These are phyloP conservation scores for Erebia ligea DNA, from an alignment of 2,888 invertebrate genomes.

Conservation along the genomic window DNA sequence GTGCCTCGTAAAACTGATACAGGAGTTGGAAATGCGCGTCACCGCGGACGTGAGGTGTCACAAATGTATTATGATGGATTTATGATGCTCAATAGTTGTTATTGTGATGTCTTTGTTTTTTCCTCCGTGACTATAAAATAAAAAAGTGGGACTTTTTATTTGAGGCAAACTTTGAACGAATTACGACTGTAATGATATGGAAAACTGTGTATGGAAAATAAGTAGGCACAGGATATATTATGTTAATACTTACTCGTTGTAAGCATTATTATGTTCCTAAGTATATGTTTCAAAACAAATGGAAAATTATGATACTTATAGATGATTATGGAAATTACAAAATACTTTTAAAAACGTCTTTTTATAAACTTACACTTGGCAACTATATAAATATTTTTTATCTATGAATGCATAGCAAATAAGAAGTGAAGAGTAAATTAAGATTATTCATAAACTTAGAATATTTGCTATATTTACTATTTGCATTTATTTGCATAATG, in stretches of 20 bases:
- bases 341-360: no score
- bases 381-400: no score
- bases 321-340: no score
- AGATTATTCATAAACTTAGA: no score
- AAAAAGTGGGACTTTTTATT: slow-evolving; percentile 29
- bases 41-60: slow-evolving; percentile 70
- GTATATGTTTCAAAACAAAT: no score
- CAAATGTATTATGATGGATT: slow-evolving; percentile 71
- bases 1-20: slow-evolving; percentile 67
- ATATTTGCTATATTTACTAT: no score
- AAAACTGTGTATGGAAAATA: neutral
- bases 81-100: slow-evolving; percentile 63
- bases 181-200: neutral
- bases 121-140: slow-evolving; percentile 34
- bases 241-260: neutral
- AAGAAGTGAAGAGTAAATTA: no score
- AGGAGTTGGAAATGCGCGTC: slow-evolving; percentile 54
- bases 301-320: no score
- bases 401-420: no score
- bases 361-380: no score
- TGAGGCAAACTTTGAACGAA: slow-evolving; percentile 14
- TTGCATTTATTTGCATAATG: no score
- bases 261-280: no score
- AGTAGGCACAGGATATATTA: neutral
- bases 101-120: slow-evolving; percentile 41